Percentiles rank a stretch among this genome's conserved stretches.
phyloP scores from a whole-genome alignment of 1,140 invertebrate species.

The Tigriopus japonicus region DNA sequence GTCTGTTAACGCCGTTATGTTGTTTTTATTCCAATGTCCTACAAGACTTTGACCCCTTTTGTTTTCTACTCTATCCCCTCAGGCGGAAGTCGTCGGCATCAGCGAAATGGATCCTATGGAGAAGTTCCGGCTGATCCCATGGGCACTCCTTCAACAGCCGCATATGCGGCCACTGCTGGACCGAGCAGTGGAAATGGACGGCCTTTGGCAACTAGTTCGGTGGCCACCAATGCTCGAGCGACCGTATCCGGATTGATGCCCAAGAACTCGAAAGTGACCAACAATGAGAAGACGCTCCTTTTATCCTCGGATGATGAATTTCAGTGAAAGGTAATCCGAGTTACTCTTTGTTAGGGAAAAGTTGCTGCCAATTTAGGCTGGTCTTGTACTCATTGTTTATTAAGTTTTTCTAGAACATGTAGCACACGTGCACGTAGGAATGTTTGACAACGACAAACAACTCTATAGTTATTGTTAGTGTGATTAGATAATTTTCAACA shows the following conservation, averaged over 20 bases:
- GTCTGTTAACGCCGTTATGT: no score
- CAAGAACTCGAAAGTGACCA: slow-evolving; percentile 28
- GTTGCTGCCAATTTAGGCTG: background rate
- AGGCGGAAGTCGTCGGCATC: slow-evolving; percentile 2
- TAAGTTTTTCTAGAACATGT: background rate
- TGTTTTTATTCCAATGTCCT: no score
- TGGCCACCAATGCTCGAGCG: slow-evolving; percentile 1
- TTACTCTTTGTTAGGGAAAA: background rate
- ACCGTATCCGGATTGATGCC: background rate
- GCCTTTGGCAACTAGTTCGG: slow-evolving; percentile 3
- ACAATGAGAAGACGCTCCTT: slow-evolving; percentile 88
- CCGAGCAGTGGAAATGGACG: background rate
- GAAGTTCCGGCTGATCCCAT: slow-evolving; percentile 1
- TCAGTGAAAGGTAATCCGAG: slow-evolving; percentile 37
- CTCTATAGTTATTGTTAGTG: no score
- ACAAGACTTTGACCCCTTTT: no score
- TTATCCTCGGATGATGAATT: slow-evolving; percentile 93
- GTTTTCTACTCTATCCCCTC: background rate
- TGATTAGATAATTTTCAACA: no score
- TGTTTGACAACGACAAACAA: background rate
- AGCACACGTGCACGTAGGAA: no score
- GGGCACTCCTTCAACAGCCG: slow-evolving; percentile 14
- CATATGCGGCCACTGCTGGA: background rate
- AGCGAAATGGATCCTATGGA: background rate
- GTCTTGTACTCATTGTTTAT: background rate